These are phyloP conservation scores for Cynoglossus semilaevis DNA, from an alignment of 2,113 vertebrate species.

Conservation along the genomic window DNA sequence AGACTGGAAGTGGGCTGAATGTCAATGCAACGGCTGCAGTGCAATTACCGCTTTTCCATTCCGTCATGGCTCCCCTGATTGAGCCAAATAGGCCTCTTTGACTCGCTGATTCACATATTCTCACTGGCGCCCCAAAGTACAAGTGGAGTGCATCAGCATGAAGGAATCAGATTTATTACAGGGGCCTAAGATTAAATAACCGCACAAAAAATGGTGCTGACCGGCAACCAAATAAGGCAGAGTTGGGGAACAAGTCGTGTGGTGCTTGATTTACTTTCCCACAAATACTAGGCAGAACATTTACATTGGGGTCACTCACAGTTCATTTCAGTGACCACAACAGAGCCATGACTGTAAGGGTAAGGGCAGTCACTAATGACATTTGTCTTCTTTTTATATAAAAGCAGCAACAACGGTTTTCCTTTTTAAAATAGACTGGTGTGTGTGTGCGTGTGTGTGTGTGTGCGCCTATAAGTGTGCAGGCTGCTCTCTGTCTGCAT, in stretches of 20 bases:
- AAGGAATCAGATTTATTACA: slow-evolving; percentile 49
- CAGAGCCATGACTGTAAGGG: slow-evolving; percentile 39
- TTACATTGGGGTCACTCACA: slow-evolving; percentile 57
- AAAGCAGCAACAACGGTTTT: too few relatives aligned
- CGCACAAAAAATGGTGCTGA: slow-evolving; percentile 48
- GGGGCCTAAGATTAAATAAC: slow-evolving; percentile 46
- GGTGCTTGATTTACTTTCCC: slow-evolving; percentile 25
- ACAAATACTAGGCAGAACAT: slow-evolving; percentile 36
- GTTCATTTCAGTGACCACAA: slow-evolving; percentile 48
- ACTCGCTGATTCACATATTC: slow-evolving; percentile 26
- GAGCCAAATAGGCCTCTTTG: slow-evolving; percentile 21
- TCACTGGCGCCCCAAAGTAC: slow-evolving; percentile 23
- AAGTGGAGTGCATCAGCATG: slow-evolving; percentile 13
- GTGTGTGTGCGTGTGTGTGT: too few relatives aligned
- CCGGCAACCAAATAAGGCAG: slow-evolving; percentile 27
- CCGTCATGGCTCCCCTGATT: slow-evolving; percentile 25
- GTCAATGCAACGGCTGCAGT: slow-evolving; percentile 24
- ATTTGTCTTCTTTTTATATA: too few relatives aligned
- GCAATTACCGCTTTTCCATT: slow-evolving; percentile 32
- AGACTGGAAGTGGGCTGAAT: slow-evolving; percentile 23
- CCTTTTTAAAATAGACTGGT: too few relatives aligned
- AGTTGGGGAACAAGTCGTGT: slow-evolving; percentile 15
- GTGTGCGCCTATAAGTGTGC: not conserved
- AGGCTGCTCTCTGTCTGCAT: not conserved
- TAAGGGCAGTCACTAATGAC: slow-evolving; percentile 3